Evolutionary conservation across 2,113 vertebrate species (phyloP), one percentile per base, ranked within the genome.

Genomic region (Zingel zingel): DNA sequence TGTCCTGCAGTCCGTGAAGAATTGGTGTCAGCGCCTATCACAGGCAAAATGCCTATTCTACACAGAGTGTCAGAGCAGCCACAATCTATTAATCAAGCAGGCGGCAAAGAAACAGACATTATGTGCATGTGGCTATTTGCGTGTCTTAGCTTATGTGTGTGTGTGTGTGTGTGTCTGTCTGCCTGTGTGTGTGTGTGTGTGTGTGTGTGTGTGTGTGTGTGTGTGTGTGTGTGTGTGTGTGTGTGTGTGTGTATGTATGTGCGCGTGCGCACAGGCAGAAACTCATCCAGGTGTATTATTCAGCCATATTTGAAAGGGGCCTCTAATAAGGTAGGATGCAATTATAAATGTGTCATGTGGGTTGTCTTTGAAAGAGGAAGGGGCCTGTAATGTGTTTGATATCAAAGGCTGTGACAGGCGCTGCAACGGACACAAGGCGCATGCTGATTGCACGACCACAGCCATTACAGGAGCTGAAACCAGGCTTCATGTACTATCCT

Each of bases 61-160:
- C 94, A 93, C 94, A 90, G 92, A 91, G 93, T 95, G 90, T 95
- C 93, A 82, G 86, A 93, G 93, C 83, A 94, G 94, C 95, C 94
- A 95, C 93, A 95, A 95, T 95, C 94, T 94, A 92, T 94, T 96
- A 96, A 97, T 96, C 95, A 96, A 90, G 90, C 89, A 89, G 92
- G 88, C 92, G 90, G 89, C 79, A 83, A 86, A 85, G 90, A 89
- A 88, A 92, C 79, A 88, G 81, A 92, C 89, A 91, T 84, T 62
- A 64, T 85, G 85, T 81, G 72, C 69, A 82, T 75, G 81, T 68
- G 66, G 62, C 25, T 61, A 75, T 39, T 27, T 30, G 39, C 56
- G n/a, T 48, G 39, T 77, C 30, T 30, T 30, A 30, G 30, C 30
- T 30, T 30, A 76, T 53, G 64, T 27, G 69, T 83, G n/a, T 68